Evolutionary conservation across 2,888 invertebrate species (phyloP).

Genomic region (Acanthosepion lycidas): DNA sequence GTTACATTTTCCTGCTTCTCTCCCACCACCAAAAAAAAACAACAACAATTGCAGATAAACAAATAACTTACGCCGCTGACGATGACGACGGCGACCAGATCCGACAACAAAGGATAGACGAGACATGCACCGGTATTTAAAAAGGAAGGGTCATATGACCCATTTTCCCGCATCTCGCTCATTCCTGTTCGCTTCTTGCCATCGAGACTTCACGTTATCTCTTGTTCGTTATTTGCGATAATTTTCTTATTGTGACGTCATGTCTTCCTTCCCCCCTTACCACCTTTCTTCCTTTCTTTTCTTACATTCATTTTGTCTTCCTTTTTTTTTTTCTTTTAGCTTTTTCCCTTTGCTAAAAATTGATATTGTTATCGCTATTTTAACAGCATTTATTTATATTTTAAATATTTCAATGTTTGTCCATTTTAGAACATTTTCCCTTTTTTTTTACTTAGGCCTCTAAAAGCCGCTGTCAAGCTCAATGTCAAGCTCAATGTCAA

Average conservation of each 20-base stretch:
- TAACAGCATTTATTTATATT: not conserved
- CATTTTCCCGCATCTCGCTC: not conserved
- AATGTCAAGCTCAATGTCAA: no score
- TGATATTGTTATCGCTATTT: not conserved
- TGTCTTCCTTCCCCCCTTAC: not conserved
- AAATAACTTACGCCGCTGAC: not conserved
- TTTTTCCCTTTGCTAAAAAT: not conserved
- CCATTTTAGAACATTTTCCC: no score
- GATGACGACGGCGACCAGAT: not conserved
- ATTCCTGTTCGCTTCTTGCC: not conserved
- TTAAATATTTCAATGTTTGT: no score
- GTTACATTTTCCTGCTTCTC: not conserved
- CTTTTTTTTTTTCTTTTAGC: not conserved
- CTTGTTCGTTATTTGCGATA: not conserved
- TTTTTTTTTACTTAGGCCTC: no score
- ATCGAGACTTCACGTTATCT: not conserved
- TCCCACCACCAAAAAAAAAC: not conserved
- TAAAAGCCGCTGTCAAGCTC: no score
- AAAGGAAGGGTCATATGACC: constrained; percentile 10
- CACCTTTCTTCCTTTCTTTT: not conserved
- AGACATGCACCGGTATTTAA: not conserved
- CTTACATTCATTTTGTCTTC: not conserved
- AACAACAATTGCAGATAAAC: not conserved
- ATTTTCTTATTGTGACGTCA: not conserved
- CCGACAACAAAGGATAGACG: not conserved